Evolutionary conservation across 2,888 invertebrate species (phyloP), one percentile per base, ranked within the genome.

Genomic region (Cryptus viduatorius): DNA sequence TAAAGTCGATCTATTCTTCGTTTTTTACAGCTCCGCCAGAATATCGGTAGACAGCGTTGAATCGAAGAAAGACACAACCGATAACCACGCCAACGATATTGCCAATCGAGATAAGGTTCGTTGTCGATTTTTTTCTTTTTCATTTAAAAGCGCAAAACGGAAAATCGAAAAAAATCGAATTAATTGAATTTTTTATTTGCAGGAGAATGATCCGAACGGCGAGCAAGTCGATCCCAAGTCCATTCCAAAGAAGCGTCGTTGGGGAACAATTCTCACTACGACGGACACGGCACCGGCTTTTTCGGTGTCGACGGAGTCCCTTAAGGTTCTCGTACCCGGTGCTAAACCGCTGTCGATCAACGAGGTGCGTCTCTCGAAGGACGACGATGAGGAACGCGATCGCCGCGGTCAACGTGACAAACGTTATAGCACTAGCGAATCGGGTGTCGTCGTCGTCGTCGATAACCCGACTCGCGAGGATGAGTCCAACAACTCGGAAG

Each of bases 271-370:
- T 77, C 89, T 92, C 29, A 86, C 87, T 64, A 87, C 92, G 14
- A 91, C 93, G 8, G 92, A 95, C 48, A 95, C 95, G 77, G 95
- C 95, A 80, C 96, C 96, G 77, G 95, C 96, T 31, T 94, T 97
- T 84, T 96, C 96, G 46, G 96, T 97, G 89, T 97, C 97, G 14
- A 96, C 96, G 24, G 96, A 97, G 94, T 95, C 97, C 50, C 94
- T 97, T 3, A 97, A 96, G 93, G 95, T 94, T 48, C 86, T 94
- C 50, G 94, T 94, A 59, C 94, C 94, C 71, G 94, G 94, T 79
- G 94, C 94, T 19, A 94, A 94, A 85, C 94, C 94, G 69, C 87
- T 94, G 75, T 90, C 94, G 1, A 91, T 93, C n/a, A 93, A 92
- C 50, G 94, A 94, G 88, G 93, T 94, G 14, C 91, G 93, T 79